Evolutionary conservation across 2,888 invertebrate genomes (phyloP), one percentile per base, ranked within the genome.

Genomic region (Hyposoter didymator): DNA sequence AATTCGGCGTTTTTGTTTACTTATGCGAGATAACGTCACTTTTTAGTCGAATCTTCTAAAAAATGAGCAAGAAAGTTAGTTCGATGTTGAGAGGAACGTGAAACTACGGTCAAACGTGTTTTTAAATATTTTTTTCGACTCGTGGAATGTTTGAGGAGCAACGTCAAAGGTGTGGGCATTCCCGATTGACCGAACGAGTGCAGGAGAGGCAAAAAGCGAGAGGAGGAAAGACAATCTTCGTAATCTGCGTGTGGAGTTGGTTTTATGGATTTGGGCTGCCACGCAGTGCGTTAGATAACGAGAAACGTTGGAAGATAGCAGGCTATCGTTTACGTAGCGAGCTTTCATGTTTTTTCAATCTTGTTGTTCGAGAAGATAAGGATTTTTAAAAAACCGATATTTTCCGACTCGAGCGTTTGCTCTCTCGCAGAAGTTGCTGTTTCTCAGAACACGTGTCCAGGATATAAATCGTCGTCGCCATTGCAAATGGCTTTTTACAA

Each of bases 121-220:
- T 17, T 2, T 28, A 1, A 28, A 28, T 28, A 2, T 28, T 73
- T 66, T 47, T 35, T 67, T 47, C n/a, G 55, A 55, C 69, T 69
- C 32, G 45, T 59, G 43, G n/a, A 81, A 74, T 74, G 59, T 69
- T 74, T 81, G 7, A 22, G 55, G 6, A 69, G 66, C 22, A 17
- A 69, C 45, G 59, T 28, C 17, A 73, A 55, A 35, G 35, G 74
- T n/a, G 47, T 10, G 22, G 45, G 32, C 14, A n/a, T 28, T 6
- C 32, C n/a, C 52, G 12, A 28, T n/a, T 39, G 64, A 35, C n/a
- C 39, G 43, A 39, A 67, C 39, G 28, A 32, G 47, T 2, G 7
- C 45, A 28, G 28, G 28, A 35, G 55, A 39, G 14, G 39, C 14
- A 55, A 14, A 39, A 17, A 62, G 28, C 22, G 45, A 52, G 10